A percentile compares a stretch with the other conserved stretches of the same genome.
phyloP scores from a whole-genome alignment of 2,797 vertebrate species.

The Discoglossus pictus region DNA sequence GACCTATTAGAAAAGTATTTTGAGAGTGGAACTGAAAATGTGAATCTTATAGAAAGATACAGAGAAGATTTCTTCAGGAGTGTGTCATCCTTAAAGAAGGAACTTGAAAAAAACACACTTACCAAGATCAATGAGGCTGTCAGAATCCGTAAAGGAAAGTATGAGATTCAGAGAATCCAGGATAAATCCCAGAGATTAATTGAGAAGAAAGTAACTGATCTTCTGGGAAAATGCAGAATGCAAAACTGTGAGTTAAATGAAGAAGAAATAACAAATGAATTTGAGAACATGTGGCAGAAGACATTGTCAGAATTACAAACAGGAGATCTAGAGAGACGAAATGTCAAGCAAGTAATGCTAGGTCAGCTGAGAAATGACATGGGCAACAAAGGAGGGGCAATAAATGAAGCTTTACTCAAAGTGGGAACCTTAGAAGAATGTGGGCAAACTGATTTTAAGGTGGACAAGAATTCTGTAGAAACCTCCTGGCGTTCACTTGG shows the following conservation, averaged over 20 bases:
- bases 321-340: constrained; percentile 52
- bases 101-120: constrained; percentile 53
- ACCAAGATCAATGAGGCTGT: constrained; percentile 57
- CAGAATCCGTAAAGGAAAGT: constrained; percentile 58
- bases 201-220: constrained; percentile 58
- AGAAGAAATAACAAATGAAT: constrained; percentile 64
- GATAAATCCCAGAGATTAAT: constrained; percentile 55
- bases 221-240: constrained; percentile 60
- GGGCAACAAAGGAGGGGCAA: constrained; percentile 57
- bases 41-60: constrained; percentile 59
- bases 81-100: constrained; percentile 56
- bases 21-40: constrained; percentile 56
- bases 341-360: constrained; percentile 62
- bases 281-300: constrained; percentile 56
- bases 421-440: constrained; percentile 47
- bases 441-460: not conserved
- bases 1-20: constrained; percentile 58
- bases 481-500: not conserved
- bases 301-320: constrained; percentile 31
- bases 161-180: constrained; percentile 62
- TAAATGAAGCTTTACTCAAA: constrained; percentile 61
- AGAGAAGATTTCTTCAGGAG: constrained; percentile 59
- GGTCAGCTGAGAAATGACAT: constrained; percentile 65
- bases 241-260: constrained; percentile 55
- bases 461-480: too few species aligned